Evolutionary conservation across 2,113 vertebrate genomes (phyloP).

Genomic region (Lucifuga dentata): DNA sequence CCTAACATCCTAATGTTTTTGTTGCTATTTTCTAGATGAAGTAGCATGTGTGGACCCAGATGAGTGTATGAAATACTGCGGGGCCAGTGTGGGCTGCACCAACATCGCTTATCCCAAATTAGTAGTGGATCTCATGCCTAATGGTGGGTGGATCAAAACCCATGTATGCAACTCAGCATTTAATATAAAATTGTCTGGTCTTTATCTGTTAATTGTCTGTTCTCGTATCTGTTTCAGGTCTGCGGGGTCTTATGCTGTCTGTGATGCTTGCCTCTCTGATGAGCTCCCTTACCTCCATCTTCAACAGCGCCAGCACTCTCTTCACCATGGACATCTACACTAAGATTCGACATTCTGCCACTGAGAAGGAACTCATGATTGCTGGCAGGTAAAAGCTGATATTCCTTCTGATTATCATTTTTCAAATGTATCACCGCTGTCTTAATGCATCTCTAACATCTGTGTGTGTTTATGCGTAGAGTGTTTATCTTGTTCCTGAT

Average conservation of each 20-base stretch:
- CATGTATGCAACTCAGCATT: neutral
- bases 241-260: conserved; percentile 94
- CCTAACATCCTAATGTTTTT: neutral
- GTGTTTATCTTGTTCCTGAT: conserved; percentile 91
- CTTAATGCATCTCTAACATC: too few species aligned
- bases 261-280: conserved; percentile 98
- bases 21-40: conserved; percentile 79
- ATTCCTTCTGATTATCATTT: too few species aligned
- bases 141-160: conserved; percentile 81
- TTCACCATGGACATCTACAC: conserved; percentile 98
- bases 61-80: conserved; percentile 83
- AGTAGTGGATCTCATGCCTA: conserved; percentile 94
- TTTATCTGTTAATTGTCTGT: neutral
- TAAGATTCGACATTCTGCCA: conserved; percentile 82
- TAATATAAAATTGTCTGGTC: too few species aligned
- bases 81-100: conserved; percentile 87
- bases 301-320: conserved; percentile 95
- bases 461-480: conserved; percentile 74
- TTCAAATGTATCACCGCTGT: too few species aligned
- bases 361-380: conserved; percentile 93
- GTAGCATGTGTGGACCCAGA: conserved; percentile 89
- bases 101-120: conserved; percentile 95
- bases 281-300: conserved; percentile 98
- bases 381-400: conserved; percentile 88
- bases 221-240: conserved; percentile 79